Base-by-base conservation (phyloP, 2,113 vertebrate genomes). In the Oncorhynchus gorbuscha region DNA sequence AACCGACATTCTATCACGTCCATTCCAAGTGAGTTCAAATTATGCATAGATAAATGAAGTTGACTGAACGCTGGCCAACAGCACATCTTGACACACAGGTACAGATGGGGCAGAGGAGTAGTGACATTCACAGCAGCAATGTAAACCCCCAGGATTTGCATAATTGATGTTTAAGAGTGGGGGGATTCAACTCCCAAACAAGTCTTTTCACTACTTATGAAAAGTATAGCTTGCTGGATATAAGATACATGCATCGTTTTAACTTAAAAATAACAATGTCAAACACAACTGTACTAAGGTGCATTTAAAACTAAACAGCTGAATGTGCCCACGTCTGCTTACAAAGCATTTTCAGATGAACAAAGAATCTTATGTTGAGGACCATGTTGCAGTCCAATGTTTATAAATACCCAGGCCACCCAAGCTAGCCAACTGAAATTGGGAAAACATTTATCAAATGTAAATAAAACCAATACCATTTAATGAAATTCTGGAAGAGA, bases 161-260 rank as follows among this genome's bases (percentile, higher is more conserved):
- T 51, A 81, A 76, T 30, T 2, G 22, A 64, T 2, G 13, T 62
- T 69, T 72, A 64, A 32, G 2, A 62, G 51, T 18, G 18, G 39
- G 30, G 73, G 62, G 16, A 26, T 3, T 75, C 65, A 70, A 26
- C 14, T 70, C 71, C 49, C 9, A 66, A 80, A 72, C 18, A 72
- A 72, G 13, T 20, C 13, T 58, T 71, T 59, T 65, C 16, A 69
- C 79, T 76, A 69, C 22, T 66, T n/a, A 32, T 32, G 1, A 3
- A 30, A 72, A 65, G 64, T 64, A 66, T 39, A 69, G 12, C 68
- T 70, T 87, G 85, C 84, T 89, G 82, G 89, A 86, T 81, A 86
- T 91, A 90, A 90, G 67, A 82, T 70, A 78, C 82, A 77, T 75
- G 76, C 80, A 69, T 45, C 11, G 39, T 45, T 72, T 81, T 59